Evolutionary conservation across 2,797 vertebrate species (phyloP).

Genomic region (Notoglanidium macrostoma): DNA sequence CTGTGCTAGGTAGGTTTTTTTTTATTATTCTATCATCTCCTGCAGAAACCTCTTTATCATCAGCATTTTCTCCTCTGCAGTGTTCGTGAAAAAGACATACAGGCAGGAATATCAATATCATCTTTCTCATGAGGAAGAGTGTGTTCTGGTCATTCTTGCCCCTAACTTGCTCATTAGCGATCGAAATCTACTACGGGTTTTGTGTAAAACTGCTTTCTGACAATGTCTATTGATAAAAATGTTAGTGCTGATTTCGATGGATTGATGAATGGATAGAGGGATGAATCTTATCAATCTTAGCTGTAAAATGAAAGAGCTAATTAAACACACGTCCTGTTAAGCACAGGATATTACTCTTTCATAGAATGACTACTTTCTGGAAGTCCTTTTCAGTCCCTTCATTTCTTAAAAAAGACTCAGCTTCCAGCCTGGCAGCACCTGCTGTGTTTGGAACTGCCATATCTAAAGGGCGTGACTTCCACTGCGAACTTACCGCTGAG

Average conservation of each 20-base stretch:
- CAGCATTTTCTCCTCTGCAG: not conserved
- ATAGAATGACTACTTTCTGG: not conserved
- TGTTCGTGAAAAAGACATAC: not conserved
- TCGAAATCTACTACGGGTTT: not conserved
- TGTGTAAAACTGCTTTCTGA: not conserved
- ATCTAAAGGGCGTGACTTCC: constrained; percentile 23
- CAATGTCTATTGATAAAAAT: not conserved
- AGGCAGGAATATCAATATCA: not conserved
- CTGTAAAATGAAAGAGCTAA: not conserved
- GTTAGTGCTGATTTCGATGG: not conserved
- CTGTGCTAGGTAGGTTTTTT: not conserved
- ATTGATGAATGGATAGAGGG: not conserved
- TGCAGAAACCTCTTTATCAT: not conserved
- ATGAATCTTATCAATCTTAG: too few relatives aligned
- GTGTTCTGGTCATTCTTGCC: not conserved
- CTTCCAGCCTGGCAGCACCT: not conserved
- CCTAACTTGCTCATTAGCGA: not conserved
- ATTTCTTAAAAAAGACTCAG: not conserved
- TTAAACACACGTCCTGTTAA: not conserved
- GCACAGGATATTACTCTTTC: not conserved
- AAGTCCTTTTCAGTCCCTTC: not conserved
- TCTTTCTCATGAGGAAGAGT: too few relatives aligned
- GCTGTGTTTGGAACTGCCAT: constrained; percentile 15
- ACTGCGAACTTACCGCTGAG: constrained; percentile 23
- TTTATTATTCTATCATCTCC: not conserved